phyloP scores from a whole-genome alignment of 2,888 invertebrate genomes.

The Oscheius myriophilus region DNA sequence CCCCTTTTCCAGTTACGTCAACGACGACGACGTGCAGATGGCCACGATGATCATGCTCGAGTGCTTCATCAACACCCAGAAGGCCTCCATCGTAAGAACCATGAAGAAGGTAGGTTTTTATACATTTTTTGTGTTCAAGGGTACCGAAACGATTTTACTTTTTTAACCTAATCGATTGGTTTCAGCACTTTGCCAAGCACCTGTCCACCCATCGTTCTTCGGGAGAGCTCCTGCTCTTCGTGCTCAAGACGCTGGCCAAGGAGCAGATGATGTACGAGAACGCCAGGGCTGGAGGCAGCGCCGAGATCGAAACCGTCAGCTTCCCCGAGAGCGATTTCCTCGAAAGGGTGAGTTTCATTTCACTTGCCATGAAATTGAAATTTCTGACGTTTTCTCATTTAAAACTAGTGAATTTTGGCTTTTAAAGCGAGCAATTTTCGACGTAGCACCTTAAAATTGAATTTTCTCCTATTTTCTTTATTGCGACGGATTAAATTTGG shows the following conservation, averaged over 20 bases:
- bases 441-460: too few relatives aligned
- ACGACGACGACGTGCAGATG: conserved; percentile 94
- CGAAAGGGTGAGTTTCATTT: conserved; percentile 77
- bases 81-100: conserved; percentile 94
- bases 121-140: not conserved
- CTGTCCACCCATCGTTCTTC: conserved; percentile 92
- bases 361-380: too few relatives aligned
- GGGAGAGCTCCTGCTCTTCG: conserved; percentile 92
- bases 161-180: conserved; percentile 42
- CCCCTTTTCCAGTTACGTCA: conserved; percentile 71
- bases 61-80: conserved; percentile 97
- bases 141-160: not conserved
- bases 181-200: conserved; percentile 90
- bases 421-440: too few relatives aligned
- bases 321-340: conserved; percentile 85
- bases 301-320: conserved; percentile 77
- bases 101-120: conserved; percentile 79
- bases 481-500: too few relatives aligned
- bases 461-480: too few relatives aligned
- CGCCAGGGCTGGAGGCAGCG: conserved; percentile 35
- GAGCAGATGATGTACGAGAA: conserved; percentile 62
- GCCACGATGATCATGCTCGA: conserved; percentile 96
- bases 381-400: too few relatives aligned
- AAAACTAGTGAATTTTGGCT: too few relatives aligned
- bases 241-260: conserved; percentile 83